Conservation (phyloP, 2,888 invertebrate genomes). For the Temnothorax unifasciatus region DNA sequence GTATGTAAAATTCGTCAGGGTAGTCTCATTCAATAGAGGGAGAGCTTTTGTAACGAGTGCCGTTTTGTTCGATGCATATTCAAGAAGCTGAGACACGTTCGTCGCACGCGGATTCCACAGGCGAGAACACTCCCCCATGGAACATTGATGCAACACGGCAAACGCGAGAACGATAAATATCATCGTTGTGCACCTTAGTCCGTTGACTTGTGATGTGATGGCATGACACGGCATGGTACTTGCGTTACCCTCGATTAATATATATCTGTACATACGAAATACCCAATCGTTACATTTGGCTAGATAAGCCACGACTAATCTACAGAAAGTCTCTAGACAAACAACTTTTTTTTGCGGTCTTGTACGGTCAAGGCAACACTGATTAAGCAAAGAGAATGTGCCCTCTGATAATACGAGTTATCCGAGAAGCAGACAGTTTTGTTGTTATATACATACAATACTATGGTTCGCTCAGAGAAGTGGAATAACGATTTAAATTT, state of each 20-base stretch:
- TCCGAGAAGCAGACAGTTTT: not conserved
- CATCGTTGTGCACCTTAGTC: not conserved
- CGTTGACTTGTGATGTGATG: not conserved
- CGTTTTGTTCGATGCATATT: not conserved
- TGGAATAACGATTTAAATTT: not conserved
- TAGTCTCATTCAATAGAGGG: not conserved
- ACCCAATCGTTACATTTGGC: not conserved
- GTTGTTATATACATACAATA: not conserved
- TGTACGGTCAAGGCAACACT: not conserved
- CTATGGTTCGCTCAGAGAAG: not conserved
- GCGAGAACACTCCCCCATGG: not conserved
- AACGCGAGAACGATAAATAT: not conserved
- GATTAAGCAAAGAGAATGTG: not conserved
- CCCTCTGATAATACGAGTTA: not conserved
- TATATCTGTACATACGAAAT: not conserved
- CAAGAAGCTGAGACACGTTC: not conserved
- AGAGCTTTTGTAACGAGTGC: not conserved
- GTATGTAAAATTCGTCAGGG: slow-evolving; percentile 60
- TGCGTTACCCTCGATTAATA: not conserved
- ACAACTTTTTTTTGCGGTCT: not conserved
- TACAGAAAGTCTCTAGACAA: not conserved
- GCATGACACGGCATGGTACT: not conserved
- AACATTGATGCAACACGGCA: not conserved
- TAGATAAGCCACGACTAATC: slow-evolving; percentile 1
- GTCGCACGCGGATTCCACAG: too few species aligned